These are phyloP conservation scores for Nycticorax nycticorax DNA, from an alignment of 2,113 vertebrate genomes.

Conservation along the genomic window DNA sequence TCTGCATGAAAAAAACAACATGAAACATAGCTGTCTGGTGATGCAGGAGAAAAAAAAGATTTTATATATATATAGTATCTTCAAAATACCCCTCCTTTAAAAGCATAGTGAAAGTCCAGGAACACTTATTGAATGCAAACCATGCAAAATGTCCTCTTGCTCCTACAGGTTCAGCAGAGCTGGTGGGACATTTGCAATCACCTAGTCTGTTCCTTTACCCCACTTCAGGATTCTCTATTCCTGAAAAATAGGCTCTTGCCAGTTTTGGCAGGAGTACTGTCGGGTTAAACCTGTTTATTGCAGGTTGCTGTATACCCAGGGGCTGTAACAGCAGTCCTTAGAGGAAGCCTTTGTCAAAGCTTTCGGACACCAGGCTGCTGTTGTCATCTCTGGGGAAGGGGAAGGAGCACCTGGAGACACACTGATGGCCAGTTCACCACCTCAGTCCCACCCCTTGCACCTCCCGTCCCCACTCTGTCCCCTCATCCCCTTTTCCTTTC, in stretches of 20 bases:
- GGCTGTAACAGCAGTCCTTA: neutral
- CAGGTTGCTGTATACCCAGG: neutral
- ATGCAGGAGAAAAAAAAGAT: neutral
- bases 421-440: neutral
- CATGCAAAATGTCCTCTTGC: neutral
- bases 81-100: neutral
- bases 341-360: neutral
- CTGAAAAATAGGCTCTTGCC: neutral
- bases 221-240: neutral
- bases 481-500: neutral
- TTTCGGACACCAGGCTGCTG: neutral
- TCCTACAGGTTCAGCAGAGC: neutral
- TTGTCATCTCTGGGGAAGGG: neutral
- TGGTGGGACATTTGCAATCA: neutral
- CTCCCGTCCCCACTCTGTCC: accelerated
- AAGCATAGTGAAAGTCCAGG: neutral
- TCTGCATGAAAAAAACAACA: neutral
- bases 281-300: neutral
- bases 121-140: neutral
- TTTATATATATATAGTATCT: neutral
- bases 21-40: neutral
- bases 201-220: neutral
- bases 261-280: neutral
- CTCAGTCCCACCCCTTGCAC: neutral
- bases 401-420: neutral